Evolutionary conservation across 2,888 invertebrate genomes (phyloP), one percentile per base, ranked within the genome.

Genomic region (Chaitophorus viminalis): DNA sequence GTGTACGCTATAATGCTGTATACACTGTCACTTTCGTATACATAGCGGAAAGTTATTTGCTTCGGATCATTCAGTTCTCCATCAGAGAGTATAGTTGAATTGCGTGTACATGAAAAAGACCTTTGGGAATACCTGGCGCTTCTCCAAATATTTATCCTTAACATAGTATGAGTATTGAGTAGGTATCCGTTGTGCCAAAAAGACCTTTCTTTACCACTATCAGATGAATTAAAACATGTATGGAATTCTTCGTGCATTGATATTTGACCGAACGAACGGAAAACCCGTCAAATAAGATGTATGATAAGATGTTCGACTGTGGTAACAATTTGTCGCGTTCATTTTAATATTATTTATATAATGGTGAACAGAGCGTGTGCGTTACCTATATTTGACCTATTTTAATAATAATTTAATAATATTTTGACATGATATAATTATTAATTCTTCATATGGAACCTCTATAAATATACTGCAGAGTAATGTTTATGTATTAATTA

Each of bases 181-280:
- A n/a, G n/a, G n/a, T n/a, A 70, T 82, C 54, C n/a, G 36, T 74
- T 54, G 82, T 82, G 82, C 82, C 72, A 54, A 82, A 74, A 74
- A 33, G 72, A 74, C 72, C 82, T 36, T 72, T 82, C 82, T 29
- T 18, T 74, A 82, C 74, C 54, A 25, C 54, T 9, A 54, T 82
- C 82, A 36, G 36, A 54, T 82, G 54, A 82, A 82, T 82, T 82
- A 74, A 82, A 82, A 82, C 82, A 21, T 18, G 33, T 82, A n/a
- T n/a, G 33, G 3, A 81, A 25, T 82, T 82, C 29, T 46, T 54
- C 29, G 5, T 4, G 18, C 54, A 4, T 60, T 25, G 25, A 60
- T 25, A 60, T 60, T 60, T 25, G 60, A 25, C 18, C 21, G 60
- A 6, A 60, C 60, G 60, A 60, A 60, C 25, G 8, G 60, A 60